phyloP scores from a whole-genome alignment of 2,113 vertebrate genomes.

The Elachura formosa region DNA sequence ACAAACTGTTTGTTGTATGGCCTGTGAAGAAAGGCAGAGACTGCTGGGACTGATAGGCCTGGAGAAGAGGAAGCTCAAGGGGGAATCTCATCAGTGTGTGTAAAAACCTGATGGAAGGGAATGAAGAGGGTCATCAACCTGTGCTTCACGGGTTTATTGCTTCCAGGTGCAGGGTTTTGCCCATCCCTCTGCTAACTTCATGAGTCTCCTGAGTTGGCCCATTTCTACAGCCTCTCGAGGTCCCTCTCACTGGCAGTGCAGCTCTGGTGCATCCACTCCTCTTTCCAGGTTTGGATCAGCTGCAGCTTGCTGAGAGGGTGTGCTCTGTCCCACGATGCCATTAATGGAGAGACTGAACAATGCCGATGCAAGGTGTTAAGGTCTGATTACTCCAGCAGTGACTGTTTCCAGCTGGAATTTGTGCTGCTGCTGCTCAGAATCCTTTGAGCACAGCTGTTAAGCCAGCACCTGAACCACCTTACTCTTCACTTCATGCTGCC shows the following conservation, averaged over 20 bases:
- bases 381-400: neutral
- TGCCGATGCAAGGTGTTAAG: fast-evolving
- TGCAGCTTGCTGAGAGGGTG: neutral
- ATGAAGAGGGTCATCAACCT: neutral
- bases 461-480: neutral
- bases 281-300: neutral
- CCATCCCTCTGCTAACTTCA: neutral
- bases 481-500: neutral
- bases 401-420: neutral
- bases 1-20: neutral
- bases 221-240: neutral
- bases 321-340: neutral
- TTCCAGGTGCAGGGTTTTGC: neutral
- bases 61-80: neutral
- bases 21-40: neutral
- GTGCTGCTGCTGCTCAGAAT: neutral
- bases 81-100: neutral
- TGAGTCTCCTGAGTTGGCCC: neutral
- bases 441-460: neutral
- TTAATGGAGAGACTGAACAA: neutral
- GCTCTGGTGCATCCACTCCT: neutral
- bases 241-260: neutral
- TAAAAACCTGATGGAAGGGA: neutral
- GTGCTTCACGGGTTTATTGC: fast-evolving
- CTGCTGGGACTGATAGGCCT: neutral